Percentiles rank a stretch among this genome's conserved stretches.
These are phyloP conservation scores for Ornithorhynchus anatinus DNA, from an alignment of 2,113 vertebrate species.

Conservation along the genomic window DNA sequence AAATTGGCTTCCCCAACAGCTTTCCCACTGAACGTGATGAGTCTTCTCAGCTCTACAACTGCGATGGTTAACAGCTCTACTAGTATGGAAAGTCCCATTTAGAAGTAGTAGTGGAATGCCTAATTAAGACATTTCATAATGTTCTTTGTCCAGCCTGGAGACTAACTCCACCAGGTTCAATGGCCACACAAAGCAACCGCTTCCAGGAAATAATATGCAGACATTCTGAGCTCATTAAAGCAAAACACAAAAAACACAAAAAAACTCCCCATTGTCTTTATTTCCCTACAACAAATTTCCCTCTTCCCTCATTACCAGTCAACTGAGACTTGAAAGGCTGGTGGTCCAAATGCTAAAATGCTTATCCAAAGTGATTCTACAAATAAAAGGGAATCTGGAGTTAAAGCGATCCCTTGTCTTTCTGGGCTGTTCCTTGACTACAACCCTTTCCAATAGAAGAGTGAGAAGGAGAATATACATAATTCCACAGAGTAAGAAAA, in stretches of 20 bases:
- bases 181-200: background rate
- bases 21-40: background rate
- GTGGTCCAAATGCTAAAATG: background rate
- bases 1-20: background rate
- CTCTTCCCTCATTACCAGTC: background rate
- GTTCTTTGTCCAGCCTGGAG: background rate
- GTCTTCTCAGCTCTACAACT: background rate
- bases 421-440: background rate
- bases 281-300: background rate
- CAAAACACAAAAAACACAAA: background rate
- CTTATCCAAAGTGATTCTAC: background rate
- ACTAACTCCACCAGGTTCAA: background rate
- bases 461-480: background rate
- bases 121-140: background rate
- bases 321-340: background rate
- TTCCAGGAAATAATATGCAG: background rate
- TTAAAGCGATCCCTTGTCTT: conserved; percentile 12
- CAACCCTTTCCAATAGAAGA: background rate
- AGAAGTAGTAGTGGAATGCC: background rate
- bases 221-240: background rate
- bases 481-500: conserved; percentile 1
- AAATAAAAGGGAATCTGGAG: background rate
- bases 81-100: background rate
- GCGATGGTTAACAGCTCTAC: background rate
- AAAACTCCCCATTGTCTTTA: background rate